phyloP scores from a whole-genome alignment of 2,888 invertebrate species.

The Mactromeris polynyma region DNA sequence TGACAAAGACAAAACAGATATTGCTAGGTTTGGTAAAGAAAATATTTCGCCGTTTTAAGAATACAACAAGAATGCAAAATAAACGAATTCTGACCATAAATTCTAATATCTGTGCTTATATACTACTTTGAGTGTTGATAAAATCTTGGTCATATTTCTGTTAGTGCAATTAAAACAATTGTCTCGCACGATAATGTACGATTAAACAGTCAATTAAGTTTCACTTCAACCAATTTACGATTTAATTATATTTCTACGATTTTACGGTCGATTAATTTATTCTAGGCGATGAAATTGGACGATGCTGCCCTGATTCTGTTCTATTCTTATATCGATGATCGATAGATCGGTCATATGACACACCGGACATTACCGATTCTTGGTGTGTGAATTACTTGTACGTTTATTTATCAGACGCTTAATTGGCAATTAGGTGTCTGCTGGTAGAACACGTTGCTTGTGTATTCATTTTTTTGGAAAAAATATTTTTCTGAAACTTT shows the following conservation, averaged over 20 bases:
- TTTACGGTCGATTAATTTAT: slow-evolving; percentile 20
- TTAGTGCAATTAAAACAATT: not conserved
- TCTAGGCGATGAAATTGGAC: not conserved
- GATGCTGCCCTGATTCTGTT: not conserved
- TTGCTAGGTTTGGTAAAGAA: not conserved
- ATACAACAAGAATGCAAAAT: not conserved
- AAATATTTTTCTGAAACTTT: too few relatives aligned
- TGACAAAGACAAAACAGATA: not conserved
- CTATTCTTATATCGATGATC: not conserved
- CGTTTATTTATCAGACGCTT: not conserved
- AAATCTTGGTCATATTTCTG: not conserved
- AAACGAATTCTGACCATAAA: not conserved
- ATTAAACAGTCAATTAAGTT: not conserved
- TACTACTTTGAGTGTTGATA: not conserved
- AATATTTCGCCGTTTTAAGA: not conserved
- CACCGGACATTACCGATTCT: slow-evolving; percentile 21
- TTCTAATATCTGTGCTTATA: not conserved
- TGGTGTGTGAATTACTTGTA: not conserved
- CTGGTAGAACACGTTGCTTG: not conserved
- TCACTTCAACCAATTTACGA: not conserved
- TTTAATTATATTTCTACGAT: not conserved
- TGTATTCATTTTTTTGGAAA: too few relatives aligned
- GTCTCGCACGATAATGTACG: not conserved
- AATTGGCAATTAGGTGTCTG: slow-evolving; percentile 15
- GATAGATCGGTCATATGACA: not conserved